Conservation (phyloP, 1,140 invertebrate species). For the Homalodisca vitripennis region DNA sequence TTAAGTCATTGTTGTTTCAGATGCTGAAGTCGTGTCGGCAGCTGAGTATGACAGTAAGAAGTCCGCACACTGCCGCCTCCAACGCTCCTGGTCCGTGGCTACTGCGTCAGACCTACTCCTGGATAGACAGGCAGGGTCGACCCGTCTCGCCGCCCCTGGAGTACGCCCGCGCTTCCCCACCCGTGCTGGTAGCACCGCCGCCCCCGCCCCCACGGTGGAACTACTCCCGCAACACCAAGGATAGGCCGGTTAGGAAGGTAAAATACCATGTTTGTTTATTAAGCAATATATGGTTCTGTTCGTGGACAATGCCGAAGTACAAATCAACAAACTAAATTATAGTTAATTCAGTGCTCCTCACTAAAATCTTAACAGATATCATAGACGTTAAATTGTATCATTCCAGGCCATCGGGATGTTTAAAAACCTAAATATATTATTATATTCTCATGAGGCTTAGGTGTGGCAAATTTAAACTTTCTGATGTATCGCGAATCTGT, state of each 20-base stretch:
- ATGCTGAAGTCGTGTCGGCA: constrained; percentile 85
- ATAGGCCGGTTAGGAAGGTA: constrained; percentile 47
- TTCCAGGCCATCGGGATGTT: too few relatives aligned
- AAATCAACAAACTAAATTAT: too few relatives aligned
- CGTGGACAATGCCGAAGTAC: too few relatives aligned
- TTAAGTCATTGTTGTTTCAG: too few relatives aligned
- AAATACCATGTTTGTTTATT: constrained; percentile 38
- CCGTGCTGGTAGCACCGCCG: constrained; percentile 43
- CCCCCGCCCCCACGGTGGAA: constrained; percentile 48
- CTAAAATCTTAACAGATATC: too few relatives aligned
- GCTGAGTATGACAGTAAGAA: constrained; percentile 82
- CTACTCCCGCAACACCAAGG: constrained; percentile 45
- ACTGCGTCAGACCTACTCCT: constrained; percentile 82
- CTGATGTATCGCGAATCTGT: too few relatives aligned
- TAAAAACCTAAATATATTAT: too few relatives aligned
- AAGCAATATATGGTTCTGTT: background rate
- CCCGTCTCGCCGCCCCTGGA: constrained; percentile 81
- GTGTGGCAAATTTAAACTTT: too few relatives aligned
- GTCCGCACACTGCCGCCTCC: constrained; percentile 56
- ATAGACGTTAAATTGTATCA: too few relatives aligned
- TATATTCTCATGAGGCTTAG: too few relatives aligned
- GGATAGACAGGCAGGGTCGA: constrained; percentile 87
- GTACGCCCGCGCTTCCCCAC: constrained; percentile 48
- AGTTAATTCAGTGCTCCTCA: too few relatives aligned
- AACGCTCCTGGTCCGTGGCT: constrained; percentile 50